Evolutionary conservation across 1,140 invertebrate species (phyloP), one percentile per base, ranked within the genome.

Genomic region (Apis laboriosa): DNA sequence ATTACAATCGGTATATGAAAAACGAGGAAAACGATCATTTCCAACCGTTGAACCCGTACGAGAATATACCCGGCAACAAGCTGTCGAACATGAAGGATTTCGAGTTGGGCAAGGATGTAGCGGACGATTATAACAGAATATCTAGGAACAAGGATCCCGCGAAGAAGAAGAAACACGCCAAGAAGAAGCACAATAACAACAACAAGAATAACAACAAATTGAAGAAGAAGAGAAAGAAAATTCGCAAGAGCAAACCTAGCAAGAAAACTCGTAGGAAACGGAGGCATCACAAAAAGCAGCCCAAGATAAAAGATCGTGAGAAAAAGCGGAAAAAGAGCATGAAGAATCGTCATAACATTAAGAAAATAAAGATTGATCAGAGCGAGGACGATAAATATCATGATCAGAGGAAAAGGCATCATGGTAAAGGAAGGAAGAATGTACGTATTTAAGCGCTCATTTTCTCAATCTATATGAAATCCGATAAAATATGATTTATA

Each of bases 381-480:
- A 68, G 28, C 28, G 61, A 60, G 7, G 74, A 17, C 1, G 58
- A 75, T 43, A 7, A 43, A n/a, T 5, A 17, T 67, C 71, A 13
- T 8, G 19, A 58, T 0, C 61, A 72, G 24, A 1, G 24, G 12
- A 63, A 80, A 9, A 15, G 55, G 19, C 61, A 66, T 60, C 68
- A 60, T 8, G 72, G 77, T 34, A 72, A 73, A 34, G 53, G 58
- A 85, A 4, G 53, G 24, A 60, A 66, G 19, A 63, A 85, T 56
- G 86, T 88, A 56, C 88, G 86, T 85, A 19, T 68, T 24, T 19
- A 11, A 21, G 2, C 4, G 53, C 66, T 17, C 34, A n/a, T 43
- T 24, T 55, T 70, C 24, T 49, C 4, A 17, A 34, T 1, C 24
- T 19, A 0, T 13, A 8, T 19, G 49, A n/a, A 9, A 5, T 21